Conservation (phyloP, 2,888 invertebrate genomes). For the Maniola hyperantus region DNA sequence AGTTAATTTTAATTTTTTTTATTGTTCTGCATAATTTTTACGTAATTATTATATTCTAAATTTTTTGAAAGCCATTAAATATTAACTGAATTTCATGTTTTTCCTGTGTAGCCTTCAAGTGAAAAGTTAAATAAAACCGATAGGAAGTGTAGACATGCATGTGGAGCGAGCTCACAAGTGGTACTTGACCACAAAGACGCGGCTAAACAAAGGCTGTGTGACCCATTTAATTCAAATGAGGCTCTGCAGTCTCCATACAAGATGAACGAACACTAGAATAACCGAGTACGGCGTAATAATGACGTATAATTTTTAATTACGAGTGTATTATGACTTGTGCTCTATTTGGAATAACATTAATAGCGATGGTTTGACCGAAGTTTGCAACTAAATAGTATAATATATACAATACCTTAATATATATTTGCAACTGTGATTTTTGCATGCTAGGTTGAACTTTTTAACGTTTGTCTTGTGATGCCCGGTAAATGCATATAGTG, state of each 20-base stretch:
- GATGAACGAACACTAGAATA: conserved; percentile 4
- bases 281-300: conserved; percentile 6
- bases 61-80: no score
- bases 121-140: not conserved
- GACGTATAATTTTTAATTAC: not conserved
- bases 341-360: not conserved
- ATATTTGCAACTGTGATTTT: no score
- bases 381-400: not conserved
- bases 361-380: no score
- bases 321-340: not conserved
- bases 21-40: no score
- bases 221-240: conserved; percentile 23
- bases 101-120: not conserved
- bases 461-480: no score
- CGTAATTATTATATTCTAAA: no score
- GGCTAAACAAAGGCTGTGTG: conserved; percentile 28
- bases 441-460: no score
- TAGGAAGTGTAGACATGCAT: conserved; percentile 4
- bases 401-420: no score
- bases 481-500: no score
- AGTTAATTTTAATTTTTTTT: no score
- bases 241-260: conserved; percentile 1
- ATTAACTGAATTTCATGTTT: no score
- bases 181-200: conserved; percentile 31
- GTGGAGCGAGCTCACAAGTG: conserved; percentile 26